phyloP scores from a whole-genome alignment of 2,797 vertebrate genomes.

The Smutsia temminckii region DNA sequence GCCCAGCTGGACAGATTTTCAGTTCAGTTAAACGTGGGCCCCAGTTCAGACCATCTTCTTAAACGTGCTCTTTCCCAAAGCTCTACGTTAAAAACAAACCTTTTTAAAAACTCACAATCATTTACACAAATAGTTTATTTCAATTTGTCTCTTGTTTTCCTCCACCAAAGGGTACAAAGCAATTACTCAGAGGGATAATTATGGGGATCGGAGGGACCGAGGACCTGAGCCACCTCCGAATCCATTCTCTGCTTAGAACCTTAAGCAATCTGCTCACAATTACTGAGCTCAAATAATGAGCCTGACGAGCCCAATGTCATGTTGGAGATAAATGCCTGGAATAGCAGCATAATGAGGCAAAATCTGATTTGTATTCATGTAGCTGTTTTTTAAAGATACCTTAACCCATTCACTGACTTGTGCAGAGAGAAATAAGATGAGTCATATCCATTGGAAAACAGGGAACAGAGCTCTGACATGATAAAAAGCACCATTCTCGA shows the following conservation, averaged over 20 bases:
- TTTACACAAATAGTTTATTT: constrained; percentile 48
- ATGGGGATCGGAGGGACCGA: neutral
- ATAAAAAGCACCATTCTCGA: neutral
- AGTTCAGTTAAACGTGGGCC: neutral
- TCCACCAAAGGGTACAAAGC: constrained; percentile 28
- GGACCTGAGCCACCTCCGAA: neutral
- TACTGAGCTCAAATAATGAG: neutral
- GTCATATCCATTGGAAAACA: neutral
- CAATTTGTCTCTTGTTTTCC: constrained; percentile 48
- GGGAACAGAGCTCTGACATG: neutral
- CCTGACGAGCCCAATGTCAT: neutral
- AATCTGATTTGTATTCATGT: neutral
- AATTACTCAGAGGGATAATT: constrained; percentile 59
- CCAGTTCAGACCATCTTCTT: neutral
- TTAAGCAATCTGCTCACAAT: neutral
- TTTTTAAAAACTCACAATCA: neutral
- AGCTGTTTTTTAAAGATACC: neutral
- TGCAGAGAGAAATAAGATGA: neutral
- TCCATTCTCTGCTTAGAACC: neutral
- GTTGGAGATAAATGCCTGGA: neutral
- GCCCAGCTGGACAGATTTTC: neutral
- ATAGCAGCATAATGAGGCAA: neutral
- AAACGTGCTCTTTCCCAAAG: constrained; percentile 50
- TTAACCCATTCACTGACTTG: neutral
- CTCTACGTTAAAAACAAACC: constrained; percentile 62